Base-by-base conservation (phyloP, 2,113 vertebrate genomes). In the Lamprotornis superbus region DNA sequence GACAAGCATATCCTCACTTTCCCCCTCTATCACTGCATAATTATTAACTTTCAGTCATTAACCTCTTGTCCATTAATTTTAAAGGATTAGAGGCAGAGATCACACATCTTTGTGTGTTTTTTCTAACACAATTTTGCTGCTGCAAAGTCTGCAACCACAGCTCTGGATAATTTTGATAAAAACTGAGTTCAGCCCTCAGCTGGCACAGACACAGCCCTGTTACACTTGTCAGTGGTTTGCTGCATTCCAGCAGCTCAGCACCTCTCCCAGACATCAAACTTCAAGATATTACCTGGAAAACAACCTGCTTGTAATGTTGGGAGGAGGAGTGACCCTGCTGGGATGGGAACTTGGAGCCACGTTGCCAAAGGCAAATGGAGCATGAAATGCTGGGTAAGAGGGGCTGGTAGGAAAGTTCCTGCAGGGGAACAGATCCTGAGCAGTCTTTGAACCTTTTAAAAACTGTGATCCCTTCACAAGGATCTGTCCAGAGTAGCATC, bases 1-100 rank as follows among this genome's bases (percentile, higher is more conserved):
- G 2, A 13, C 25, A 10, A 56, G 14, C 2, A 24, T 0, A 9
- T 5, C 20, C 74, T 25, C 23, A 3, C 9, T 50, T 73, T 31
- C 42, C 10, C 11, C 14, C 31, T 55, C 55, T 47, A 11, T n/a
- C 64, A 27, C 42, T 30, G 9, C 5, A 5, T 33, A 55, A 44
- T 39, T 55, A 8, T 6, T 35, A 23, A 13, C 35, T 74, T 55
- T 33, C 53, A 63, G 15, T 6, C 3, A 28, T 56, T 56, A 76
- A 23, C 76, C 49, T 64, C 59, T 52, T 52, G 31, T 11, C 19
- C 37, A 25, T 31, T n/a, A 8, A 86, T 80, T 80, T 56, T 57
- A 42, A 50, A 57, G 42, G 9, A 37, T 55, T 79, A 68, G 49
- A 52, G 37, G 39, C 57, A 53, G 39, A 55, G 31, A 33, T 42